These are phyloP conservation scores for Ctenosaura bakeri DNA, from an alignment of 2,797 vertebrate species.

Conservation along the genomic window DNA sequence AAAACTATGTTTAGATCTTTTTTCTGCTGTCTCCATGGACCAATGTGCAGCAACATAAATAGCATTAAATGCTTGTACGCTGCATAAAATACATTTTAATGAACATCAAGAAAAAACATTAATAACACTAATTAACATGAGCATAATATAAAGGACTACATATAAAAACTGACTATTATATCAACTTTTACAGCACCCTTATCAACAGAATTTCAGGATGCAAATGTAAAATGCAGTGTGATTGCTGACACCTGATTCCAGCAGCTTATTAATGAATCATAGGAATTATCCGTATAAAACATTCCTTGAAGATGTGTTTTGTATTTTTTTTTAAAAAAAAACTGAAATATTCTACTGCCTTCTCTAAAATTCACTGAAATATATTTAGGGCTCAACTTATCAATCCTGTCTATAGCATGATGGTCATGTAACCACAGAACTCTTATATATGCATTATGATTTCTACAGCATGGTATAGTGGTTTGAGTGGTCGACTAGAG, in stretches of 20 bases:
- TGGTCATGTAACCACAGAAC: not conserved
- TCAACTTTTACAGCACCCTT: slow-evolving; percentile 35
- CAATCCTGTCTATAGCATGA: not conserved
- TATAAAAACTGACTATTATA: slow-evolving; percentile 34
- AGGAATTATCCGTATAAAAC: slow-evolving; percentile 13
- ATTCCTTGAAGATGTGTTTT: slow-evolving; percentile 4
- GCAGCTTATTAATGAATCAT: slow-evolving; percentile 14
- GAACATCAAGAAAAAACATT: slow-evolving; percentile 22
- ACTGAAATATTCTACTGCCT: not conserved
- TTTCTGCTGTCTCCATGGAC: slow-evolving; percentile 5
- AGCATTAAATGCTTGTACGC: slow-evolving; percentile 1
- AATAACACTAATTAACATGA: slow-evolving; percentile 30
- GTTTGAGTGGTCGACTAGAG: no score
- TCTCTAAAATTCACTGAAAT: not conserved
- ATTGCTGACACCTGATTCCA: slow-evolving; percentile 10
- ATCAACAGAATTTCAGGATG: slow-evolving; percentile 37
- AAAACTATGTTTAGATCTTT: slow-evolving; percentile 25
- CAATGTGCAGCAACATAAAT: slow-evolving; percentile 31
- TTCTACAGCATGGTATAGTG: no score
- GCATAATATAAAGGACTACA: slow-evolving; percentile 28
- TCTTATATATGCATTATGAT: not conserved
- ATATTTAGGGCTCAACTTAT: not conserved
- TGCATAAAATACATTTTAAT: slow-evolving; percentile 44
- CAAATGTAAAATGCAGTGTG: slow-evolving; percentile 26
- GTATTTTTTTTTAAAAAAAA: no score